A percentile compares a stretch with the other conserved stretches of the same genome.
Conservation (phyloP, 2,797 vertebrate genomes). For the Poeciliopsis paucimaculata region DNA sequence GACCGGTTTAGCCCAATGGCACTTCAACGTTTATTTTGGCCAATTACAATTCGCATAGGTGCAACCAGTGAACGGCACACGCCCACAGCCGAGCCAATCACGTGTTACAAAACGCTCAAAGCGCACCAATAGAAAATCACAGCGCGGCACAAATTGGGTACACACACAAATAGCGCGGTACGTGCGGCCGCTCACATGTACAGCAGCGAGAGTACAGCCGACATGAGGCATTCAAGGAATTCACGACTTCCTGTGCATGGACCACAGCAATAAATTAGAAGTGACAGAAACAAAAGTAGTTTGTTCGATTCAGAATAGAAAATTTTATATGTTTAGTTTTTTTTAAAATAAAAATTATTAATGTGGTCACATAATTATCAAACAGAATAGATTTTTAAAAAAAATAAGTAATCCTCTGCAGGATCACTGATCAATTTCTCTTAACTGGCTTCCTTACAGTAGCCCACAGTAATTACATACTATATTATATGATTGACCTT, state of each 20-base stretch:
- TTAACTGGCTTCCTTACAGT: not conserved
- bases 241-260: not conserved
- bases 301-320: not conserved
- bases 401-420: not conserved
- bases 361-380: not conserved
- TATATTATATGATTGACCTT: not conserved
- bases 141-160: slow-evolving; percentile 81
- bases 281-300: not conserved
- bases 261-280: not conserved
- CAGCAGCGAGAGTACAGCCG: slow-evolving; percentile 7
- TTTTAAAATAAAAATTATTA: not conserved
- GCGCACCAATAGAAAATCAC: slow-evolving; percentile 86
- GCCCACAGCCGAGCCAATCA: slow-evolving; percentile 80
- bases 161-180: slow-evolving; percentile 45
- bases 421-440: not conserved
- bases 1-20: slow-evolving; percentile 50
- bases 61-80: slow-evolving; percentile 63
- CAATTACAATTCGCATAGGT: slow-evolving; percentile 56
- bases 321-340: no score
- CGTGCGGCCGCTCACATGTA: slow-evolving; percentile 28
- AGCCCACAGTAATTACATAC: not conserved
- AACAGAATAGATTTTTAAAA: not conserved
- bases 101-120: not conserved
- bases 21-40: not conserved
- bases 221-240: not conserved